A percentile compares a stretch with the other conserved stretches of the same genome.
Evolutionary conservation across 2,113 vertebrate species (phyloP).

Genomic region (Aythya baeri): DNA sequence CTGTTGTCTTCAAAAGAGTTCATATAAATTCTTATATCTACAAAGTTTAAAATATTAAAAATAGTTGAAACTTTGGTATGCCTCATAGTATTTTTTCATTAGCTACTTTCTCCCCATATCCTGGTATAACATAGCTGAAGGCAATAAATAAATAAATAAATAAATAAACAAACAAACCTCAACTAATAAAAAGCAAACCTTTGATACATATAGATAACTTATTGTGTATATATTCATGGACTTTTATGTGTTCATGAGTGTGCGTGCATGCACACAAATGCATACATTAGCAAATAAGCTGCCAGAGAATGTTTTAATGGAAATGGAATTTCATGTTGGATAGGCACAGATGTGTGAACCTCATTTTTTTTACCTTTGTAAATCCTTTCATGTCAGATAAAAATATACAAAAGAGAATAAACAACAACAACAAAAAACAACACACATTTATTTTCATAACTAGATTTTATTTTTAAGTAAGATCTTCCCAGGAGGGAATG

Average conservation of each 20-base stretch:
- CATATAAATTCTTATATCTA: background rate
- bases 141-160: background rate
- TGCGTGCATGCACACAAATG: background rate
- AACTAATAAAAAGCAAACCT: background rate
- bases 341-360: background rate
- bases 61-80: background rate
- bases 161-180: background rate
- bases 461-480: fast-evolving
- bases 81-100: background rate
- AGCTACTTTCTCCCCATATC: background rate
- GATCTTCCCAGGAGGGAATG: background rate
- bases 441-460: background rate
- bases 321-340: background rate
- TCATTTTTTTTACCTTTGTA: background rate
- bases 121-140: background rate
- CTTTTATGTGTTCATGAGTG: background rate
- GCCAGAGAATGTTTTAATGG: background rate
- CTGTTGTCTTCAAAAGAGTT: background rate
- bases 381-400: background rate
- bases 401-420: background rate
- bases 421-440: background rate
- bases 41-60: background rate
- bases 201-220: background rate
- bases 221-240: background rate
- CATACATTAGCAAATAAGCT: background rate